Conservation (phyloP, 30 jellyfish, hydroid and myxozoan species). For the Mastigias papua region DNA sequence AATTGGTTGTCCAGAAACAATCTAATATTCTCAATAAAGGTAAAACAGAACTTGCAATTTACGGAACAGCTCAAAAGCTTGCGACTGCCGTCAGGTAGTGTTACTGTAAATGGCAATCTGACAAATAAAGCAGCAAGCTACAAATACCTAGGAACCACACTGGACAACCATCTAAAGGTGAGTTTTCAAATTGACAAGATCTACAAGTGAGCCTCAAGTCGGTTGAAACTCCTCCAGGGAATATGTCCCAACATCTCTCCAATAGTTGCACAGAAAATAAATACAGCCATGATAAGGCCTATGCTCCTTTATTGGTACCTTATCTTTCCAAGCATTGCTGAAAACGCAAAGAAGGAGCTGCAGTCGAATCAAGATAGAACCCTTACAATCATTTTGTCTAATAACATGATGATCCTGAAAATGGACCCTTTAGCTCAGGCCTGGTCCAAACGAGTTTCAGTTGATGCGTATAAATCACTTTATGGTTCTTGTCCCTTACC, state of each 20-base stretch:
- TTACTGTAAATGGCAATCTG: not conserved
- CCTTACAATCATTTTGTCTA: not conserved
- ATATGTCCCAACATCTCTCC: slow-evolving; percentile 43
- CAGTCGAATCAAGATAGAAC: slow-evolving; percentile 14
- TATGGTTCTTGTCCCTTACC: not conserved
- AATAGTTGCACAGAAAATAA: slow-evolving; percentile 45
- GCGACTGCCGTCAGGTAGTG: not conserved
- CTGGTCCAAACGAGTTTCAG: slow-evolving; percentile 27
- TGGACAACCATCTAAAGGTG: slow-evolving; percentile 33
- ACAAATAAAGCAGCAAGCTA: slow-evolving; percentile 16
- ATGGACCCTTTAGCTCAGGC: slow-evolving; percentile 26
- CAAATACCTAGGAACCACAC: slow-evolving; percentile 29
- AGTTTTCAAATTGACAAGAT: slow-evolving; percentile 25
- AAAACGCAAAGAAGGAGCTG: slow-evolving; percentile 13
- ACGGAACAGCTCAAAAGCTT: not conserved
- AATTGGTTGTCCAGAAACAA: not conserved
- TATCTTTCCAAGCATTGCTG: slow-evolving; percentile 13
- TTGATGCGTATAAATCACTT: slow-evolving; percentile 28
- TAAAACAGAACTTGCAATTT: not conserved
- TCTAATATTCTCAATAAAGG: not conserved
- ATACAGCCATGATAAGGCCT: slow-evolving; percentile 37
- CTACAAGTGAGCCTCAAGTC: slow-evolving; percentile 50
- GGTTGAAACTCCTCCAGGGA: slow-evolving; percentile 38
- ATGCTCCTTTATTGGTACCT: slow-evolving; percentile 35
- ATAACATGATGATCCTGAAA: slow-evolving; percentile 22